A percentile compares a stretch with the other conserved stretches of the same genome.
These are phyloP conservation scores for Catocala nupta DNA, from an alignment of 2,888 invertebrate species.

Conservation along the genomic window DNA sequence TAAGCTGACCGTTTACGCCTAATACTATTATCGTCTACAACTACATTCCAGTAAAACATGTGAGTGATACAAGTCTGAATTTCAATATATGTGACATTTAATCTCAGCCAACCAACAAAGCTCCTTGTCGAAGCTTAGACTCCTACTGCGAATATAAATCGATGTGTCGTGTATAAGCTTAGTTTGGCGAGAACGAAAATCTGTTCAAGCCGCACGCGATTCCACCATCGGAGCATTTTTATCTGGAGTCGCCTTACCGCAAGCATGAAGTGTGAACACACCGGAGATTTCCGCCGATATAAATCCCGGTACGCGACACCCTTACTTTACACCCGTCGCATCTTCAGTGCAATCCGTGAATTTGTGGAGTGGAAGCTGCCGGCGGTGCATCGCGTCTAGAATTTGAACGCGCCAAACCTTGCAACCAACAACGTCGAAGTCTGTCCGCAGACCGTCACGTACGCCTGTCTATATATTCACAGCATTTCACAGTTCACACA, in stretches of 20 bases:
- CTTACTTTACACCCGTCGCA: conserved; percentile 71
- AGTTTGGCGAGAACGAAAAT: conserved; percentile 61
- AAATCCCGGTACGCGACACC: conserved; percentile 79
- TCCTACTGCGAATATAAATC: conserved; percentile 53
- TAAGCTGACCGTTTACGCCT: conserved; percentile 36
- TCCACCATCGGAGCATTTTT: conserved; percentile 67
- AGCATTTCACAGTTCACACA: conserved; percentile 45
- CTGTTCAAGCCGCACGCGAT: conserved; percentile 67
- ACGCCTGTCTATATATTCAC: conserved; percentile 46
- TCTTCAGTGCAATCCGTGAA: conserved; percentile 73
- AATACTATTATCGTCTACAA: conserved; percentile 25
- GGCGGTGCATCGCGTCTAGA: conserved; percentile 70
- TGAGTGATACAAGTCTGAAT: conserved; percentile 26
- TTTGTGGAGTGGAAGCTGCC: conserved; percentile 75
- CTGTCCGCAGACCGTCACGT: conserved; percentile 47
- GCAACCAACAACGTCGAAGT: conserved; percentile 50
- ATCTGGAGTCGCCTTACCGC: conserved; percentile 64
- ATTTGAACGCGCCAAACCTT: conserved; percentile 73
- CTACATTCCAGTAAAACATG: conserved; percentile 17
- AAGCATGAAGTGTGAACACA: conserved; percentile 77
- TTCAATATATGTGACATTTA: conserved; percentile 25
- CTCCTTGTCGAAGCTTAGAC: conserved; percentile 41
- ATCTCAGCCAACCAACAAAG: conserved; percentile 23
- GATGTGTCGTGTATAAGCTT: conserved; percentile 60
- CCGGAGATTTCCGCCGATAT: conserved; percentile 80